Base-by-base conservation (phyloP, 1,140 invertebrate genomes). In the Macrobrachium nipponense region DNA sequence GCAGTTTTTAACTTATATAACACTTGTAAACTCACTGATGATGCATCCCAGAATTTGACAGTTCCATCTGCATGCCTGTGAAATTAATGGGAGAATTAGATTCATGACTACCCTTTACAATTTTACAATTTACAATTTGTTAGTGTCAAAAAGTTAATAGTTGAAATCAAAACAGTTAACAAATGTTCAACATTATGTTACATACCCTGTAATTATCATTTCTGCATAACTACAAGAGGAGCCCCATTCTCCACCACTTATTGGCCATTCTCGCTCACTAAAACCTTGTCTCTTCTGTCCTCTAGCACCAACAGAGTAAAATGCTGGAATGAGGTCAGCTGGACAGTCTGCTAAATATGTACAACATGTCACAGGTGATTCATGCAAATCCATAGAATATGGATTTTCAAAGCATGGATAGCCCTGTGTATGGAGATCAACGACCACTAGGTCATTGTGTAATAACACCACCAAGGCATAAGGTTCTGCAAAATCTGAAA, bases 341-440 rank as follows among this genome's bases (percentile, higher is more conserved):
- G 98, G 98, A 92, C 98, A 99, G 92, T 99, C 98, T 62, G 97
- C 97, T 90, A 98, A 95, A 93, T 99, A 99, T 81, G 95, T 94
- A 92, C 98, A 98, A 92, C 95, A 97, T 73, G 94, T 94, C 3
- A 95, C 93, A 12, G 93, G 93, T 18, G 93, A 93, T 90, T 94
- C 93, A 87, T 94, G 93, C 23, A 94, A 90, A 92, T 99, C 98
- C 97, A 99, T 99, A 66, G 98, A 96, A 93, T 99, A 99, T 70
- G 98, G 99, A 93, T 99, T 99, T 92, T 99, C 98, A 93, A 99
- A 98, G 92, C 97, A 98, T 18, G 98, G 98, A 93, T 99, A 99
- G 90, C 98, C 98, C 73, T 95, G 94, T 66, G 96, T 96, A 90
- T 96, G 94, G 89, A 99, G 94, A 93, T 99, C 98, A 91, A 99